Evolutionary conservation across 23 tunicate species (phyloP).

Genomic region (Clavelina lepadiformis): DNA sequence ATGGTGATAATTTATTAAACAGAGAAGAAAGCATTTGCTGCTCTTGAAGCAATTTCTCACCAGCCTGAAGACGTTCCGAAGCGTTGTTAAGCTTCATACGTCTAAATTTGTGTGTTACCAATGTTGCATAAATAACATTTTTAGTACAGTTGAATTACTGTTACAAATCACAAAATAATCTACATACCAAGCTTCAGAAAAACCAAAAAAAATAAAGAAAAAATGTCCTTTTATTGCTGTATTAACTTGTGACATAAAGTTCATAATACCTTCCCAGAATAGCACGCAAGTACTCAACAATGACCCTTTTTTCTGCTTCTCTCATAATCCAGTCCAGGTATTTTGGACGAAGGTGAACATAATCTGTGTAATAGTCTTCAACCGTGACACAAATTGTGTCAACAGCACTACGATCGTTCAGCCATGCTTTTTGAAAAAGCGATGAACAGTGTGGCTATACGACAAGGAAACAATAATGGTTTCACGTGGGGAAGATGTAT

Average conservation of each 20-base stretch:
- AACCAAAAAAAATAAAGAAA: no score
- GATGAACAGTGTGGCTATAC: slow-evolving; percentile 56
- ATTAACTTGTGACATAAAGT: no score
- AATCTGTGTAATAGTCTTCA: slow-evolving; percentile 90
- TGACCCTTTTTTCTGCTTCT: slow-evolving; percentile 80
- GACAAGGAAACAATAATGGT: neutral
- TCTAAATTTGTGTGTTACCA: slow-evolving; percentile 21
- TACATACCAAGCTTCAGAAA: no score
- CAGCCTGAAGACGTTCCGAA: slow-evolving; percentile 64
- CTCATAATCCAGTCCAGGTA: slow-evolving; percentile 76
- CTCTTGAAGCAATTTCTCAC: slow-evolving; percentile 71
- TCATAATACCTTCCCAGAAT: slow-evolving; percentile 74
- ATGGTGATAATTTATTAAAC: slow-evolving; percentile 32
- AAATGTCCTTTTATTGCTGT: no score
- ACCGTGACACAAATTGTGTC: slow-evolving; percentile 90
- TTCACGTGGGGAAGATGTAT: neutral
- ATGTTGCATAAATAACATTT: no score
- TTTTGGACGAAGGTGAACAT: slow-evolving; percentile 64
- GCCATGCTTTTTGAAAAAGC: slow-evolving; percentile 50
- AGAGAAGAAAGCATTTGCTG: slow-evolving; percentile 51
- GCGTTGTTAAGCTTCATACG: slow-evolving; percentile 47
- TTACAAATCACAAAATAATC: no score
- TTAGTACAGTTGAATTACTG: no score
- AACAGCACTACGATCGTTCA: slow-evolving; percentile 44
- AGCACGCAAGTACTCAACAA: slow-evolving; percentile 65